Base-by-base conservation (phyloP, 1,140 invertebrate genomes). In the Yoshiicerus persimilis region DNA sequence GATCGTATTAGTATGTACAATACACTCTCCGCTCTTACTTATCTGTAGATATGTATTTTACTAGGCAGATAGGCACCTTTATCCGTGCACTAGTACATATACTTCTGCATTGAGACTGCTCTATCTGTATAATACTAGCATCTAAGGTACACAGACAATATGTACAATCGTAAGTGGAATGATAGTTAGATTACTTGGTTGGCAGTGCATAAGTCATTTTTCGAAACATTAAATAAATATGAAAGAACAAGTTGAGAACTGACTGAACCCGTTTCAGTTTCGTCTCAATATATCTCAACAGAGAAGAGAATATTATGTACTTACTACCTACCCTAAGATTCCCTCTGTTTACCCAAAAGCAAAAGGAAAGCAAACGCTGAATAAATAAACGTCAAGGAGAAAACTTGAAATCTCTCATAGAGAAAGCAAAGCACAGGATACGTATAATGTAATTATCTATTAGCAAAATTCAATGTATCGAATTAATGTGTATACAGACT, bases 391-490 rank as follows among this genome's bases (percentile, higher is more conserved):
- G 34, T 23, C 34, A 80, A 80, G 75, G 34, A 80, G 75, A 80
- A 80, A 80, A 80, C 75, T 80, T 34, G 75, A 80, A 80, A 80
- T 80, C 75, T n/a, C 75, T 80, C 34, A 70, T 70, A 70, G 25
- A 70, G 64, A 30, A 27, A 56, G 1, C 23, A 32, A 16, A 80
- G 75, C 20, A 80, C n/a, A 80, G 75, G 75, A 80, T 80, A 80
- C 34, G 75, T 80, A 80, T 80, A 80, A 80, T 80, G 75, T 80
- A 80, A 80, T 80, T 80, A 80, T 80, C 75, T 80, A 80, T 80
- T 80, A 80, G 75, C 30, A 32, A n/a, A 80, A 80, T 80, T 80
- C 75, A 80, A 80, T 80, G 75, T 80, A 80, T 80, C 75, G 75
- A 80, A 80, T 80, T 80, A 80, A 80, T 80, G 75, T 80, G 75